Conservation (phyloP, 2,888 invertebrate species). For the Mythimna lalbum region DNA sequence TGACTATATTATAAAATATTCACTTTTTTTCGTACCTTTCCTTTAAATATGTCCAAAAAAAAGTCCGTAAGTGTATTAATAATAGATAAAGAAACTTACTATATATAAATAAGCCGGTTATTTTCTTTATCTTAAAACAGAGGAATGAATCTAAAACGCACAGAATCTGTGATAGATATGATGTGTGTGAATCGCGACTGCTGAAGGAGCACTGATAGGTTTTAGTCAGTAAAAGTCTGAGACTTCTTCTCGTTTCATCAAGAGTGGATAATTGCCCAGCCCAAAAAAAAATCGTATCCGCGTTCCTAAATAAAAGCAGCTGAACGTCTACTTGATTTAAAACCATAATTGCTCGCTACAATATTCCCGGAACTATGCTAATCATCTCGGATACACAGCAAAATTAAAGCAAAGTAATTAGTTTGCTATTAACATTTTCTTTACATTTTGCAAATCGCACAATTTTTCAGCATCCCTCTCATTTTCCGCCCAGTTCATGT, state of each 20-base stretch:
- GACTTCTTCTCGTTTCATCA: no score
- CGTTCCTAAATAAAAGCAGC: slow-evolving; percentile 4
- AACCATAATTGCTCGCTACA: slow-evolving; percentile 32
- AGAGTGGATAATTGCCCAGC: no score
- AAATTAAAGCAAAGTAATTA: slow-evolving; percentile 56
- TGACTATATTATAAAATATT: no score
- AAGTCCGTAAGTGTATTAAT: no score
- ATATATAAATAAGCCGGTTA: no score
- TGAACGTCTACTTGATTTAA: slow-evolving; percentile 33
- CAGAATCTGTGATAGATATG: background rate
- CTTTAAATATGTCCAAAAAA: no score
- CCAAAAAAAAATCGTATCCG: background rate
- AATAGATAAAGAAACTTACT: no score
- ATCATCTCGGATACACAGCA: slow-evolving; percentile 27
- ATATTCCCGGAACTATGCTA: slow-evolving; percentile 41
- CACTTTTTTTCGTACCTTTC: no score
- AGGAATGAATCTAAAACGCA: background rate
- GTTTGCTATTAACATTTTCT: slow-evolving; percentile 58
- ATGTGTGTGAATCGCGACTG: no score
- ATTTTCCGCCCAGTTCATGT: slow-evolving; percentile 67
- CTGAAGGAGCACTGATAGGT: no score
- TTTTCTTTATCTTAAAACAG: background rate
- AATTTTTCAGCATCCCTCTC: slow-evolving; percentile 58
- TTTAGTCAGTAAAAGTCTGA: no score
- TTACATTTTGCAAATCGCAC: slow-evolving; percentile 62